These are phyloP conservation scores for Lypha dubia DNA, from an alignment of 2,888 invertebrate species.

Conservation along the genomic window DNA sequence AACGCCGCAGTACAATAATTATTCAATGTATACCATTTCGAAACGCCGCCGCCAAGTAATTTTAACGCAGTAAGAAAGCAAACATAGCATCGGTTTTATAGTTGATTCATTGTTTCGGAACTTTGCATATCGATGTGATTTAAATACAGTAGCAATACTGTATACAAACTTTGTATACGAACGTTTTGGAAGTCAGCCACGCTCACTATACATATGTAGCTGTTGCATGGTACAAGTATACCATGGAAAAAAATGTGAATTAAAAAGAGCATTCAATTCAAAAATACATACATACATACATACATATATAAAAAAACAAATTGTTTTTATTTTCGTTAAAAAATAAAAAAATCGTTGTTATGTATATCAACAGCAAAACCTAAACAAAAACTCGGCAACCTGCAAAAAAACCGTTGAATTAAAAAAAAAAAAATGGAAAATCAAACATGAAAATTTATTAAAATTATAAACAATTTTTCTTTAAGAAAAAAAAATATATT, in stretches of 20 bases:
- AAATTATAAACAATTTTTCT: background rate
- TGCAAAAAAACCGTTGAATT: constrained; percentile 5
- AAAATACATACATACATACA: background rate
- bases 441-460: background rate
- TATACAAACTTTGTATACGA: background rate
- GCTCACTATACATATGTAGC: too few species aligned
- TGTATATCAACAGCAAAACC: background rate
- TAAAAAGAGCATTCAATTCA: background rate
- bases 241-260: background rate
- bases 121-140: too few species aligned
- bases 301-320: background rate
- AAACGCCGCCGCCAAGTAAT: too few species aligned
- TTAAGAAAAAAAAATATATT: background rate
- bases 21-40: too few species aligned
- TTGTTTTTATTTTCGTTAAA: background rate
- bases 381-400: background rate
- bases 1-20: too few species aligned
- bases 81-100: too few species aligned
- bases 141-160: too few species aligned
- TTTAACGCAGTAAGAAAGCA: too few species aligned
- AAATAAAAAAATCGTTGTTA: background rate
- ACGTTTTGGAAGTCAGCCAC: too few species aligned
- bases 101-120: too few species aligned
- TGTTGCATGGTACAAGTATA: too few species aligned
- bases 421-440: constrained; percentile 1